Base-by-base conservation (phyloP, 2,113 vertebrate species). In the Barnardius zonarius region DNA sequence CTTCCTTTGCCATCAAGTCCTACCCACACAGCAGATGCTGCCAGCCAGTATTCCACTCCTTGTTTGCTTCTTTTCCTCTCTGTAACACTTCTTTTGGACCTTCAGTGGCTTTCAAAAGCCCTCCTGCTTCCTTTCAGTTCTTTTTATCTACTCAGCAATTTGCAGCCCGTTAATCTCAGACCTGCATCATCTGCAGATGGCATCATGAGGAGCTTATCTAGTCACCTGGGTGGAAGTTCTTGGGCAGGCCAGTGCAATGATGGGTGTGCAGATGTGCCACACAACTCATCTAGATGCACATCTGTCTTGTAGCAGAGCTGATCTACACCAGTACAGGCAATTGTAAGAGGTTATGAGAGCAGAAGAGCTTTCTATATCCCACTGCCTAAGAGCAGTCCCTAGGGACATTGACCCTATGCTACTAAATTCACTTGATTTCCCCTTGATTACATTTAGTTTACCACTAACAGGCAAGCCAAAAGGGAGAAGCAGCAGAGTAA, bases 11-110 rank as follows among this genome's bases (percentile, higher is more conserved):
- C 28, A 8, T 46, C 2, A 0, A 66, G 44, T n/a, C 44, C 85
- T 88, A 57, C 82, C 92, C 66, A 70, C 74, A 12, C 69, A 95
- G 81, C 66, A 91, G 81, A 72, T 72, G 57, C 90, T 87, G 68
- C 66, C 74, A 70, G 77, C 31, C 61, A 43, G 27, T 57, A 30
- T 75, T 74, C 79, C 72, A 31, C 39, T 67, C 33, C 30, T 54
- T 46, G 59, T 37, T 27, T 74, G 61, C 54, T 17, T 48, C 31
- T 41, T 35, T 79, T 54, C 69, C 37, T 63, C 64, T 63, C 84
- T 49, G 11, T 9, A 43, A 15, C 5, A 8, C 57, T 79, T 41
- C 82, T 33, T 63, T 41, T 49, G 48, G 35, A 30, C 43, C 51
- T 75, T n/a, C 59, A 63, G 17, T 16, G 17, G 41, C 68, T 69